Evolutionary conservation across 2,797 vertebrate species (phyloP).

Genomic region (Gadopsis bispinosus): DNA sequence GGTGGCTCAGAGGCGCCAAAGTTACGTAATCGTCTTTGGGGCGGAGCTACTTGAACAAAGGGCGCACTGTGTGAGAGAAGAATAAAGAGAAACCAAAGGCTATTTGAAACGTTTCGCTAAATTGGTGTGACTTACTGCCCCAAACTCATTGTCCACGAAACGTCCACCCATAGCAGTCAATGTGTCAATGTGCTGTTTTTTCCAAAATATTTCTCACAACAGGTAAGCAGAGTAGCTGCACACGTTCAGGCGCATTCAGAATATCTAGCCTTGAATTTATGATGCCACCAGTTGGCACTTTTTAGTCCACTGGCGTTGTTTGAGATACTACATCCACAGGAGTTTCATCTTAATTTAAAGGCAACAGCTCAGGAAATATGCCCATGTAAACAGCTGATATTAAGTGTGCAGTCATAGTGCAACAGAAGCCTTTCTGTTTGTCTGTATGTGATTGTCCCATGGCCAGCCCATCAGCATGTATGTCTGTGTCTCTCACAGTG

Average conservation of each 20-base stretch:
- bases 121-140: not conserved
- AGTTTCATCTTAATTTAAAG: not conserved
- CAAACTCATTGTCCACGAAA: not conserved
- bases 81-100: slow-evolving; percentile 28
- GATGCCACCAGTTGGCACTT: not conserved
- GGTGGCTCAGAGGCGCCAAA: slow-evolving; percentile 73
- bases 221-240: not conserved
- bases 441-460: not conserved
- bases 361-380: not conserved
- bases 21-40: slow-evolving; percentile 75
- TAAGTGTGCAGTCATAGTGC: not conserved
- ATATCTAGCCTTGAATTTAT: not conserved
- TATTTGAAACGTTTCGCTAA: not conserved
- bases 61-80: slow-evolving; percentile 46
- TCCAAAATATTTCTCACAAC: not conserved
- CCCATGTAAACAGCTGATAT: not conserved
- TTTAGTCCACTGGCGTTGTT: not conserved
- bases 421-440: slow-evolving; percentile 14
- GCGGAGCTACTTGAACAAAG: slow-evolving; percentile 72
- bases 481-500: not conserved
- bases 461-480: not conserved
- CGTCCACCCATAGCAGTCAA: not conserved
- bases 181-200: not conserved
- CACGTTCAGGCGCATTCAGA: not conserved
- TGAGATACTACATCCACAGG: not conserved